A percentile compares a stretch with the other conserved stretches of the same genome.
phyloP scores from a whole-genome alignment of 2,888 invertebrate species.

The Drosophila robusta region DNA sequence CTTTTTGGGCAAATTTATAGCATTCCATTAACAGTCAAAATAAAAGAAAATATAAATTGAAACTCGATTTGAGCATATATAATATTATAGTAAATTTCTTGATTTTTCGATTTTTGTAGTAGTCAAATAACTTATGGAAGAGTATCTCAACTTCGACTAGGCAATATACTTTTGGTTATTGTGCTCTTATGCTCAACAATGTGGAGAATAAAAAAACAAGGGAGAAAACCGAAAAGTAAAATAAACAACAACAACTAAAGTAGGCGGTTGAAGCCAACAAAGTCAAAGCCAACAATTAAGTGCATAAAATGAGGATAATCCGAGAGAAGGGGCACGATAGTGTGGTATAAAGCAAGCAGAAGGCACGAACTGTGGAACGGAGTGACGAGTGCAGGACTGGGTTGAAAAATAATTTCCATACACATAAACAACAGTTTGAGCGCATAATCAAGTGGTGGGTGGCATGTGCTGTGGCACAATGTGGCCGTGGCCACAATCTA shows the following conservation, averaged over 20 bases:
- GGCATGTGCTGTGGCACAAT: constrained; percentile 20
- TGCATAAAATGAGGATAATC: constrained; percentile 59
- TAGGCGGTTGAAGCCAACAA: constrained; percentile 21
- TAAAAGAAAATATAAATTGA: too few relatives aligned
- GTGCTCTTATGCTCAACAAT: background rate
- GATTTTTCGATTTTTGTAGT: background rate
- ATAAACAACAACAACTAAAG: constrained; percentile 14
- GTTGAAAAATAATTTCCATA: constrained; percentile 67
- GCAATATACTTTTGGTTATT: background rate
- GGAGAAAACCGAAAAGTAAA: background rate
- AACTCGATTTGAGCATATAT: too few relatives aligned
- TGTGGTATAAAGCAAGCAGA: constrained; percentile 4
- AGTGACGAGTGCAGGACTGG: background rate
- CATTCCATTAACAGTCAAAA: too few relatives aligned
- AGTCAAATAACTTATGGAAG: background rate
- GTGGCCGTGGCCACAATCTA: constrained; percentile 41
- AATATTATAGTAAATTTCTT: too few relatives aligned
- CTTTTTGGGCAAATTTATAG: too few relatives aligned
- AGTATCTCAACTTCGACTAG: background rate
- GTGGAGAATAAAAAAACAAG: background rate
- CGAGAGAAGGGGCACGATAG: constrained; percentile 35
- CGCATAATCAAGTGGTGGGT: constrained; percentile 57
- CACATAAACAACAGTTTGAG: constrained; percentile 68
- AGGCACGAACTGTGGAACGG: background rate
- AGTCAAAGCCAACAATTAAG: constrained; percentile 63